These are phyloP conservation scores for Cantharis flavilabris DNA, from an alignment of 2,888 invertebrate genomes.

Conservation along the genomic window DNA sequence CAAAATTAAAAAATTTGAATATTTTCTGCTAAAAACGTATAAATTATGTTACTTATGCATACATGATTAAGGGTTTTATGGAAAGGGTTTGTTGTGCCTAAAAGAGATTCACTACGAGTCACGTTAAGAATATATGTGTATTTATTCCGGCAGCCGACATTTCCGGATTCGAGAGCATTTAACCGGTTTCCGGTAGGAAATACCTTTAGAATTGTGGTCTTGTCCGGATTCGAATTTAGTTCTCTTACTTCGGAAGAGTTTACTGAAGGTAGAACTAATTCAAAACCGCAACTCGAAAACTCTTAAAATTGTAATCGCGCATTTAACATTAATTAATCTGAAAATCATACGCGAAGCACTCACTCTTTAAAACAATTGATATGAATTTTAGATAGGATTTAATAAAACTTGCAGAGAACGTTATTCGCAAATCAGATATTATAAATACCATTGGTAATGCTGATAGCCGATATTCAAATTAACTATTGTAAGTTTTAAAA, in stretches of 20 bases:
- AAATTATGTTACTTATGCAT: background rate
- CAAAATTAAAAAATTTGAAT: background rate
- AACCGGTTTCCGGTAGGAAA: constrained; percentile 52
- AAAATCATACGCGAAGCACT: background rate
- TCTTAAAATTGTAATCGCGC: background rate
- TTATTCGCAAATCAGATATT: constrained; percentile 35
- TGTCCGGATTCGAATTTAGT: constrained; percentile 43
- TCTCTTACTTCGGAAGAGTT: constrained; percentile 22
- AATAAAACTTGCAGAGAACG: background rate
- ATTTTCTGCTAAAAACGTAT: background rate
- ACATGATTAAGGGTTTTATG: constrained; percentile 8
- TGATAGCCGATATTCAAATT: constrained; percentile 53
- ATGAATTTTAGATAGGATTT: background rate
- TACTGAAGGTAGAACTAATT: constrained; percentile 4
- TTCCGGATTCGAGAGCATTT: constrained; percentile 53
- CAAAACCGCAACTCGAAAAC: background rate
- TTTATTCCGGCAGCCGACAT: constrained; percentile 51
- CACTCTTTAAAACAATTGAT: background rate
- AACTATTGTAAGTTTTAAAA: constrained; percentile 35
- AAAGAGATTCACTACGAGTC: constrained; percentile 29
- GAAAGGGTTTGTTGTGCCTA: constrained; percentile 16
- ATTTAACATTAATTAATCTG: background rate
- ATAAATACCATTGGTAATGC: constrained; percentile 36
- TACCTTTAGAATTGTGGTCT: constrained; percentile 50
- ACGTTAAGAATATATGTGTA: constrained; percentile 44